Conservation (phyloP, 2,113 vertebrate genomes). For the Hemibagrus wyckioides region DNA sequence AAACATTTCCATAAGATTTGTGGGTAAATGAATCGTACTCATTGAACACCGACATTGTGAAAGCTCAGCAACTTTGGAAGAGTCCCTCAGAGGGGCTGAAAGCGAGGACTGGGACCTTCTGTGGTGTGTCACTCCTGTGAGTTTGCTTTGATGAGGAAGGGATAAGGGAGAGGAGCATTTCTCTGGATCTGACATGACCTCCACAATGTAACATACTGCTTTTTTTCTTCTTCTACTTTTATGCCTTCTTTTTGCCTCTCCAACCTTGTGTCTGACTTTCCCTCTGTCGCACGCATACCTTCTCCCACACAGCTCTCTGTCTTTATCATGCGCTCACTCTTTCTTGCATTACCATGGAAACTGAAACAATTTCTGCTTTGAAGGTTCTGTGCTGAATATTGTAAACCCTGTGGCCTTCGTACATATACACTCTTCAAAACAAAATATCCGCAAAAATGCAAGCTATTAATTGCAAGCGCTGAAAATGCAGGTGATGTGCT, state of each 20-base stretch:
- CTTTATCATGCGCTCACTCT: slow-evolving; percentile 20
- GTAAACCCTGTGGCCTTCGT: slow-evolving; percentile 30
- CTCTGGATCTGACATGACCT: slow-evolving; percentile 34
- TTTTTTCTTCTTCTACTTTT: slow-evolving; percentile 6
- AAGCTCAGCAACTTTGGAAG: slow-evolving; percentile 26
- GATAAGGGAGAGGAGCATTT: slow-evolving; percentile 34
- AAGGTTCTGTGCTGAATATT: slow-evolving; percentile 39
- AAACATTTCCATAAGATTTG: slow-evolving; percentile 30
- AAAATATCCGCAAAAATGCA: slow-evolving; percentile 42
- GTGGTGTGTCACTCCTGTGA: slow-evolving; percentile 29
- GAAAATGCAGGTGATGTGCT: not conserved
- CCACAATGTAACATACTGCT: not conserved
- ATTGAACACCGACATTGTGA: slow-evolving; percentile 21
- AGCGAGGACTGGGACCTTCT: slow-evolving; percentile 19
- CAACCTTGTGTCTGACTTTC: slow-evolving; percentile 31
- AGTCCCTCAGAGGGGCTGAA: not conserved
- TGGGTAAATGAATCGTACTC: slow-evolving; percentile 22
- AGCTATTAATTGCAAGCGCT: slow-evolving; percentile 33
- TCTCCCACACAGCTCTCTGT: slow-evolving; percentile 35
- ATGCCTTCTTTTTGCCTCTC: slow-evolving; percentile 20
- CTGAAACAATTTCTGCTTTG: slow-evolving; percentile 39
- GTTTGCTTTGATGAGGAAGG: slow-evolving; percentile 38
- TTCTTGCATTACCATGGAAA: slow-evolving; percentile 55
- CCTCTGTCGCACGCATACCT: slow-evolving; percentile 15
- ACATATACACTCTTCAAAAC: slow-evolving; percentile 16